Evolutionary conservation across 92 coral and sea anemone genomes (phyloP).

Genomic region (Blastomussa wellsi): DNA sequence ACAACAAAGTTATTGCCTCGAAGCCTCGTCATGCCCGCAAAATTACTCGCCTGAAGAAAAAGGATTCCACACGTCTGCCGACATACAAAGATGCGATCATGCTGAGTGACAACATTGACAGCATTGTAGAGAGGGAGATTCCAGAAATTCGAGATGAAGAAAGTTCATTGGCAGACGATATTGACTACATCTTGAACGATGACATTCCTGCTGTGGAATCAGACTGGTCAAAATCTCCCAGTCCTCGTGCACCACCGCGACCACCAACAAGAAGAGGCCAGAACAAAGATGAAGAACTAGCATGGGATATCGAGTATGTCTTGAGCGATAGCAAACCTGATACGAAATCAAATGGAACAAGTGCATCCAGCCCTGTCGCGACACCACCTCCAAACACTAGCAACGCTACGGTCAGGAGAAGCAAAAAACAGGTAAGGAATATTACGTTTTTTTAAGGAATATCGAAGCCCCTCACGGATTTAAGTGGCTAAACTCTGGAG

Average conservation of each 20-base stretch:
- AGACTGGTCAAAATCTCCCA: background rate
- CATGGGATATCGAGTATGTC: background rate
- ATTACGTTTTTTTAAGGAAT: background rate
- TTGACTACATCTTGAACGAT: background rate
- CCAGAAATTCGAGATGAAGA: constrained; percentile 1
- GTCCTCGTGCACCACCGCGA: background rate
- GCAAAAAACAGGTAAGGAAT: background rate
- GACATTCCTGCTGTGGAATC: background rate
- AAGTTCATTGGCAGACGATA: background rate
- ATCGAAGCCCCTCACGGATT: too few species aligned
- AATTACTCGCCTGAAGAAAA: background rate
- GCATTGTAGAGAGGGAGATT: constrained; percentile 19
- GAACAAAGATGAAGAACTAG: background rate
- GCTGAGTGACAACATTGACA: constrained; percentile 25
- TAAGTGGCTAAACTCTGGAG: too few species aligned
- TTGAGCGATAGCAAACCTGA: background rate
- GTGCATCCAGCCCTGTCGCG: background rate
- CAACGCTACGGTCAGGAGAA: background rate
- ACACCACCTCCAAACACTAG: background rate
- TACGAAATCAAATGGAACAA: background rate
- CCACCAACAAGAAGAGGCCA: background rate
- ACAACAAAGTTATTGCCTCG: background rate
- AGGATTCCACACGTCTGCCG: constrained; percentile 10
- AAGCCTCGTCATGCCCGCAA: background rate
- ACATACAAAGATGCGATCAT: constrained; percentile 23